A percentile compares a stretch with the other conserved stretches of the same genome.
phyloP scores from a whole-genome alignment of 2,888 invertebrate genomes.

The Chironomus riparius region DNA sequence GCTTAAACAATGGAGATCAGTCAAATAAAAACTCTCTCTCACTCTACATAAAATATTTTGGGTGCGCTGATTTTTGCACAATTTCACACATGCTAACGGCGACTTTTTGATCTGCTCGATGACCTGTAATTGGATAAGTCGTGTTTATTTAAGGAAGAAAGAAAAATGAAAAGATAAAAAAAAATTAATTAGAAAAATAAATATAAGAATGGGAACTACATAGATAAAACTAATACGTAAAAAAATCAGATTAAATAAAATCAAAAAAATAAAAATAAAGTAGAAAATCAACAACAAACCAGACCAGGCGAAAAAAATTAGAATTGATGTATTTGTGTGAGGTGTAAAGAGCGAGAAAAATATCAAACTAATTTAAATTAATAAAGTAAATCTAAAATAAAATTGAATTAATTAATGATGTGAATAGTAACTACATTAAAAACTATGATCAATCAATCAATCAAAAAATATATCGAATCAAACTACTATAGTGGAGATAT shows the following conservation, averaged over 20 bases:
- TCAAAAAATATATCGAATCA: neutral
- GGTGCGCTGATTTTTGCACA: neutral
- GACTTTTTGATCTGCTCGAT: neutral
- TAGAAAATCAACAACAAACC: constrained; percentile 13
- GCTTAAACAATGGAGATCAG: constrained; percentile 5
- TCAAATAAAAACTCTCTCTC: neutral
- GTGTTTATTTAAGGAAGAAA: neutral
- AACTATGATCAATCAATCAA: neutral
- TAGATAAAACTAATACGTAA: neutral
- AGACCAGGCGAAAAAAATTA: constrained; percentile 22
- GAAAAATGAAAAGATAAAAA: neutral
- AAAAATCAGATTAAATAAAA: neutral
- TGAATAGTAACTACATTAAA: neutral
- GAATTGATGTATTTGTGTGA: constrained; percentile 22
- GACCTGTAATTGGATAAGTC: neutral
- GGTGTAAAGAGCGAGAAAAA: constrained; percentile 14
- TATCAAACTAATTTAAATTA: neutral
- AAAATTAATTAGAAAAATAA: neutral
- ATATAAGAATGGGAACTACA: neutral
- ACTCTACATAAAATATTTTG: neutral
- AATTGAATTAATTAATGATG: neutral
- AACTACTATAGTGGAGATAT: too few relatives aligned
- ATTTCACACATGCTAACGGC: neutral
- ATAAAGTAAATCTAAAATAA: neutral
- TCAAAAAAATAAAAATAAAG: neutral